Conservation (phyloP, 2,797 vertebrate genomes). For the Neopelma chrysocephalum region DNA sequence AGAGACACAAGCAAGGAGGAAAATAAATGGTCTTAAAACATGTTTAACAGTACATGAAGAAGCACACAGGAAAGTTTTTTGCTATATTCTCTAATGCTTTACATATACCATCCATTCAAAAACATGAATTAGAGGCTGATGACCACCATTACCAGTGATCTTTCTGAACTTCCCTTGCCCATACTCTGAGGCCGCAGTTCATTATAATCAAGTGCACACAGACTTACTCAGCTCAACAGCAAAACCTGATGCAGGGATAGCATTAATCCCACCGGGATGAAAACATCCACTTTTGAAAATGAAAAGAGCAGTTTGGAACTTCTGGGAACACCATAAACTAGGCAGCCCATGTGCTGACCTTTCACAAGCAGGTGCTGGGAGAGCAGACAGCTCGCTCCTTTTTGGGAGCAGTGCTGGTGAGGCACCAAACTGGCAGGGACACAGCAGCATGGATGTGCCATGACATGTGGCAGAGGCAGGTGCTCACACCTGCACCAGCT, state of each 20-base stretch:
- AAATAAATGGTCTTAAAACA: background rate
- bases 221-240: background rate
- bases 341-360: background rate
- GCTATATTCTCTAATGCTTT: background rate
- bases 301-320: background rate
- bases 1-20: background rate
- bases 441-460: fast-evolving
- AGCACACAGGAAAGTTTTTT: background rate
- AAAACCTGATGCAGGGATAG: background rate
- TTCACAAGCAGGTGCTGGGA: background rate
- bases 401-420: background rate
- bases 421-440: background rate
- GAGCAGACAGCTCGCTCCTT: background rate
- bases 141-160: background rate
- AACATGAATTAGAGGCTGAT: background rate
- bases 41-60: background rate
- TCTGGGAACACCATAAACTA: background rate
- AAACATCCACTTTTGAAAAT: background rate
- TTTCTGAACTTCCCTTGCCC: background rate
- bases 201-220: background rate
- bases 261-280: background rate
- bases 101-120: background rate
- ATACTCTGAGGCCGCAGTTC: background rate
- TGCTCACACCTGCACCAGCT: background rate
- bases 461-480: background rate